phyloP scores from a whole-genome alignment of 2,888 invertebrate species.

The Lasioglossum calceatum region DNA sequence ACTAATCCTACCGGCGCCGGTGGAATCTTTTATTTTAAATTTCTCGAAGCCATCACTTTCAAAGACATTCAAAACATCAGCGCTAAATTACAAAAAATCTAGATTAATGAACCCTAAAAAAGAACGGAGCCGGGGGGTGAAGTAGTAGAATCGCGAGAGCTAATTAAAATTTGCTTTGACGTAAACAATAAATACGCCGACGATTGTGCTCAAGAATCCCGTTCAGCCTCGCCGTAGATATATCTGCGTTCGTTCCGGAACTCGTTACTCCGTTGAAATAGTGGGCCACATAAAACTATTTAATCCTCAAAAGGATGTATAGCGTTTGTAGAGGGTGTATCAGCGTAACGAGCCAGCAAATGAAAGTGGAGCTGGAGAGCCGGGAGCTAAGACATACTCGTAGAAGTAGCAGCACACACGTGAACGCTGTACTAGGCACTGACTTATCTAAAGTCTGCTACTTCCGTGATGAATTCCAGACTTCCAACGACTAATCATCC shows the following conservation, averaged over 20 bases:
- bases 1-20: too few relatives aligned
- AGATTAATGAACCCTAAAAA: too few relatives aligned
- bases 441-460: background rate
- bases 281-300: slow-evolving; percentile 3
- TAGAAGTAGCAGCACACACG: background rate
- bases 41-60: too few relatives aligned
- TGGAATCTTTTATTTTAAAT: too few relatives aligned
- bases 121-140: background rate
- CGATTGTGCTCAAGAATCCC: background rate
- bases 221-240: background rate
- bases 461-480: background rate
- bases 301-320: background rate
- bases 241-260: background rate
- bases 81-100: too few relatives aligned
- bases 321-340: background rate
- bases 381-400: background rate
- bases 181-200: background rate
- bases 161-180: background rate
- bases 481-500: background rate
- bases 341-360: background rate
- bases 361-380: background rate
- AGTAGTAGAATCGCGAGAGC: background rate
- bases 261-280: slow-evolving; percentile 4
- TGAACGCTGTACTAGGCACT: background rate
- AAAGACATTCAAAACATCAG: too few relatives aligned